Evolutionary conservation across 1,140 invertebrate species (phyloP).

Genomic region (Heliconius eleuchia): DNA sequence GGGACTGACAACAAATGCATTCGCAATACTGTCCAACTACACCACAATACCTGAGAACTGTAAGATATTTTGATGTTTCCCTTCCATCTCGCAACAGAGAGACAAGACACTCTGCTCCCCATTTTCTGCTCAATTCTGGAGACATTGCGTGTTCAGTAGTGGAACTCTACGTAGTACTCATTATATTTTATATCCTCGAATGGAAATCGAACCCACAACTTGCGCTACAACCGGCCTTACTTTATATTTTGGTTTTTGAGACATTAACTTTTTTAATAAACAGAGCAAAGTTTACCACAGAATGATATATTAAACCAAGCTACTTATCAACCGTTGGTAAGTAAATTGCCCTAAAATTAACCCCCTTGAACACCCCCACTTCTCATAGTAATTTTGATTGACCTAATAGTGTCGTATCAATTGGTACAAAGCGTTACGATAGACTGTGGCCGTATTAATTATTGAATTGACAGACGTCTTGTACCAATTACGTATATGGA

Average conservation of each 20-base stretch:
- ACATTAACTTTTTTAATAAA: neutral
- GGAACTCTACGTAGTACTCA: too few relatives aligned
- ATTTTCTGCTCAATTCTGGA: too few relatives aligned
- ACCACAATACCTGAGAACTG: too few relatives aligned
- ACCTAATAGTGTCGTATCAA: slow-evolving; percentile 18
- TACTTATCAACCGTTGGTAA: neutral
- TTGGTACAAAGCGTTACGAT: slow-evolving; percentile 7
- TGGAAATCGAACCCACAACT: too few relatives aligned
- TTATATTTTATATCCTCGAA: too few relatives aligned
- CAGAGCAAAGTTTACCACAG: neutral
- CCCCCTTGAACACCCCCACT: neutral
- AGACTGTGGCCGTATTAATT: slow-evolving; percentile 16
- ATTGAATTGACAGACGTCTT: slow-evolving; percentile 13
- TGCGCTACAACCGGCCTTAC: too few relatives aligned
- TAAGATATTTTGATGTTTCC: neutral
- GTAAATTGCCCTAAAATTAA: neutral
- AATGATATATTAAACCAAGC: neutral
- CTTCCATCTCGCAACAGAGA: too few relatives aligned
- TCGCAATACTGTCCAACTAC: too few relatives aligned
- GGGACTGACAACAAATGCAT: too few relatives aligned
- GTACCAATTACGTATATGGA: neutral
- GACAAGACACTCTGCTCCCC: too few relatives aligned
- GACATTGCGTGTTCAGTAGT: too few relatives aligned
- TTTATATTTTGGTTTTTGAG: neutral
- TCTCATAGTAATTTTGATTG: slow-evolving; percentile 15